phyloP scores from a whole-genome alignment of 2,888 invertebrate species.

The Cheilosia scutellata region DNA sequence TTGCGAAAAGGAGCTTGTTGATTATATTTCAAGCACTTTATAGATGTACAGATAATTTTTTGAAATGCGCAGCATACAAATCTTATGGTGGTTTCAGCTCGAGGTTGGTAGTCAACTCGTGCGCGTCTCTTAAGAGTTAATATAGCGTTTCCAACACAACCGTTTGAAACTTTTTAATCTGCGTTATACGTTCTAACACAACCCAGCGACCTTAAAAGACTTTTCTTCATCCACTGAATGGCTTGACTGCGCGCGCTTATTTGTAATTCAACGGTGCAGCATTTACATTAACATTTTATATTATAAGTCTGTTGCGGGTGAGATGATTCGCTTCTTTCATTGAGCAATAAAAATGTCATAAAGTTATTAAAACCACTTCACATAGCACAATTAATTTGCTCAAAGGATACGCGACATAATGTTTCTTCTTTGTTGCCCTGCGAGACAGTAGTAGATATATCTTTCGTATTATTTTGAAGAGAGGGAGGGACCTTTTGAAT shows the following conservation, averaged over 20 bases:
- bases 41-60: conserved; percentile 1
- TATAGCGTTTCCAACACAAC: conserved; percentile 34
- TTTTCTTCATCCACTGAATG: conserved; percentile 27
- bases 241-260: conserved; percentile 19
- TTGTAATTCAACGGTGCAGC: conserved; percentile 55
- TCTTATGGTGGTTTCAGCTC: neutral
- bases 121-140: conserved; percentile 31
- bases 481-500: too few relatives aligned
- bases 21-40: conserved; percentile 27
- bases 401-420: conserved; percentile 10
- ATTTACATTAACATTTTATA: conserved; percentile 42
- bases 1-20: conserved; percentile 18
- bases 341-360: conserved; percentile 64
- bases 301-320: conserved; percentile 27
- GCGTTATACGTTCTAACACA: conserved; percentile 31
- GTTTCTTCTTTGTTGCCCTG: conserved; percentile 5
- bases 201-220: neutral
- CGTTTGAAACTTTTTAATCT: conserved; percentile 62
- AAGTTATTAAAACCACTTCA: conserved; percentile 65
- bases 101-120: conserved; percentile 20
- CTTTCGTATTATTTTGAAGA: neutral
- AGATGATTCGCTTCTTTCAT: conserved; percentile 49
- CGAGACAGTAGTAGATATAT: conserved; percentile 12
- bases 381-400: conserved; percentile 9
- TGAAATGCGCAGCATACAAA: conserved; percentile 4